These are phyloP conservation scores for Paedocypris sp. DNA, from an alignment of 2,113 vertebrate species.

Conservation along the genomic window DNA sequence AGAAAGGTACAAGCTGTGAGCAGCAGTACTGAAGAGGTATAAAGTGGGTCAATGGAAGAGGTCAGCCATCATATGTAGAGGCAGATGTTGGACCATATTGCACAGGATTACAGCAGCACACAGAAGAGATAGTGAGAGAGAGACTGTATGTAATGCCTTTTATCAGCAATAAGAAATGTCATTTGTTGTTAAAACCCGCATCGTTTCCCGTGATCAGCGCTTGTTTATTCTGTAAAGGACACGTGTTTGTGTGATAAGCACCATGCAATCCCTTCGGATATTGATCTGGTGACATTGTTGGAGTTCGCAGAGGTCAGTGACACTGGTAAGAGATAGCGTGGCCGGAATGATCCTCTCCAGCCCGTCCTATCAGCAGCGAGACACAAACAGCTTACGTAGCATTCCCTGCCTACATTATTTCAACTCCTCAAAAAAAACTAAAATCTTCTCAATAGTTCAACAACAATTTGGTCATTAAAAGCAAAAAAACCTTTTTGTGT, in stretches of 20 bases:
- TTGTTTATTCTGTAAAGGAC: no score
- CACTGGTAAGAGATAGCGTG: slow-evolving; percentile 19
- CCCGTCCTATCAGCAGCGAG: background rate
- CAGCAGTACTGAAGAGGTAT: slow-evolving; percentile 53
- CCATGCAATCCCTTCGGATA: background rate
- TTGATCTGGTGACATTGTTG: slow-evolving; percentile 16
- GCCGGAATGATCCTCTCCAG: slow-evolving; percentile 16
- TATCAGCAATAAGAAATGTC: background rate
- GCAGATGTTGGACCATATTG: slow-evolving; percentile 94
- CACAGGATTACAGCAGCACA: slow-evolving; percentile 65
- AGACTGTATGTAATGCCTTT: slow-evolving; percentile 6
- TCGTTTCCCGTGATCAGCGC: no score
- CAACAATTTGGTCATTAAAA: no score
- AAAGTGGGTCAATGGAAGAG: slow-evolving; percentile 75
- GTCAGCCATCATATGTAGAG: slow-evolving; percentile 77
- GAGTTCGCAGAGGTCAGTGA: slow-evolving; percentile 13
- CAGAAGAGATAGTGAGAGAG: slow-evolving; percentile 37
- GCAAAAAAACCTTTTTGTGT: no score
- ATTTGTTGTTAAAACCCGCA: background rate
- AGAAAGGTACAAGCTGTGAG: slow-evolving; percentile 23
- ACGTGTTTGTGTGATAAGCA: slow-evolving; percentile 5
- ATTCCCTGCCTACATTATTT: background rate
- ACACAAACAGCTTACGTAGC: slow-evolving; percentile 11
- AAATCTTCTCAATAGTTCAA: no score
- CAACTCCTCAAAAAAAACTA: background rate